A percentile compares a stretch with the other conserved stretches of the same genome.
These are phyloP conservation scores for Moxostoma hubbsi DNA, from an alignment of 2,797 vertebrate genomes.

Conservation along the genomic window DNA sequence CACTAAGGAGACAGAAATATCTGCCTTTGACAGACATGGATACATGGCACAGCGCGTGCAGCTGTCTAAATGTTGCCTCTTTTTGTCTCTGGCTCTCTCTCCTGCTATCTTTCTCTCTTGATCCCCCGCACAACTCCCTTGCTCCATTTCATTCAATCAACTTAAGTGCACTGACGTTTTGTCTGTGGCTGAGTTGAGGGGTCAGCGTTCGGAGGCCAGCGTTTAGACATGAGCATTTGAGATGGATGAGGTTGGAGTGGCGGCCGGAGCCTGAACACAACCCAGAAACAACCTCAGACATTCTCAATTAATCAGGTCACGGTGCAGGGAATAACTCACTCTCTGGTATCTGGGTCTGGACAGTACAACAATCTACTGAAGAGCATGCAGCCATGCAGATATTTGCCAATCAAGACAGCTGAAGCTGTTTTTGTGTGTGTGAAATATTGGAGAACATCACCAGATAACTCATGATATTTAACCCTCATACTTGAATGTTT, in stretches of 20 bases:
- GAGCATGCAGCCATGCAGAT: constrained; percentile 66
- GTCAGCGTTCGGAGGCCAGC: constrained; percentile 67
- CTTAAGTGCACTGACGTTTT: constrained; percentile 56
- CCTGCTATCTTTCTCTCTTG: constrained; percentile 45
- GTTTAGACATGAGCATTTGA: constrained; percentile 64
- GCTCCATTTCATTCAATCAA: constrained; percentile 52
- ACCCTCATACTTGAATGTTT: constrained; percentile 1
- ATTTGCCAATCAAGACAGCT: constrained; percentile 55
- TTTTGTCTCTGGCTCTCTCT: constrained; percentile 60
- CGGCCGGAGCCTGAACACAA: constrained; percentile 58
- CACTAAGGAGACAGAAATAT: constrained; percentile 89
- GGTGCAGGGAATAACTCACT: constrained; percentile 73
- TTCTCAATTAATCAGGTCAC: constrained; percentile 80
- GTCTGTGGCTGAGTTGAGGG: constrained; percentile 53
- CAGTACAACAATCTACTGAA: constrained; percentile 67
- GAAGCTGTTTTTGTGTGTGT: constrained; percentile 35
- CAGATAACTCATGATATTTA: constrained; percentile 13
- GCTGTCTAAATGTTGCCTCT: constrained; percentile 81
- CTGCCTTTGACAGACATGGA: constrained; percentile 80
- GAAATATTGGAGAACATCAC: constrained; percentile 26
- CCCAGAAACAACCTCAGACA: constrained; percentile 70
- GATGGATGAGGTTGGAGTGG: constrained; percentile 68
- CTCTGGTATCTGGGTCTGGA: constrained; percentile 74
- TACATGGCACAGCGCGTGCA: constrained; percentile 77
- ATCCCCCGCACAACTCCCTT: constrained; percentile 53